Percentiles rank a stretch among this genome's conserved stretches.
Evolutionary conservation across 2,797 vertebrate species (phyloP).

Genomic region (Tangara arthus): DNA sequence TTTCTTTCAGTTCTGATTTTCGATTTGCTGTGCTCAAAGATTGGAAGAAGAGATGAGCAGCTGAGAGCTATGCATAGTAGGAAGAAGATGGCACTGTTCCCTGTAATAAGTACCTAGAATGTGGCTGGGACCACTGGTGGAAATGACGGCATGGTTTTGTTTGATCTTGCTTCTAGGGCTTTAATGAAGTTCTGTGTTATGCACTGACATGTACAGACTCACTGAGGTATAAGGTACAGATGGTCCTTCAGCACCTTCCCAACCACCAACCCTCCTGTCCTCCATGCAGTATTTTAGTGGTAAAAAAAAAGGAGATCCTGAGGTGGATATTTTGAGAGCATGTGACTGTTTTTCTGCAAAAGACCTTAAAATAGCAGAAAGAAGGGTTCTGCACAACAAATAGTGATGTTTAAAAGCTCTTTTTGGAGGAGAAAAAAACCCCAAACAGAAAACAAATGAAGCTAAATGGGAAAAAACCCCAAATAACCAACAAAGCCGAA

Average conservation of each 20-base stretch:
- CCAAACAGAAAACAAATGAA: not conserved
- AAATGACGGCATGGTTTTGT: rapidly evolving
- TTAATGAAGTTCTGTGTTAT: not conserved
- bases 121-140: not conserved
- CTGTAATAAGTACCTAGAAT: not conserved
- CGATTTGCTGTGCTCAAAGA: not conserved
- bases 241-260: not conserved
- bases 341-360: not conserved
- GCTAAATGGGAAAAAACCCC: not conserved
- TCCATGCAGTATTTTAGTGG: not conserved
- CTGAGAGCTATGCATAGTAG: not conserved
- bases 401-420: not conserved
- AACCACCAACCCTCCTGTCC: rapidly evolving
- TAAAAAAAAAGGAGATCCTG: not conserved
- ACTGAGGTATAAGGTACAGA: not conserved
- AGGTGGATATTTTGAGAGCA: not conserved
- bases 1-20: not conserved
- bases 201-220: not conserved
- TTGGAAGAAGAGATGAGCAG: not conserved
- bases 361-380: not conserved
- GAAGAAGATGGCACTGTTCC: not conserved
- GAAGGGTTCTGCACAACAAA: not conserved
- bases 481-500: not conserved
- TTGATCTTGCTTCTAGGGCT: not conserved
- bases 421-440: not conserved